Conservation (phyloP, 30 jellyfish, hydroid and myxozoan species). For the Catostylus mosaicus region DNA sequence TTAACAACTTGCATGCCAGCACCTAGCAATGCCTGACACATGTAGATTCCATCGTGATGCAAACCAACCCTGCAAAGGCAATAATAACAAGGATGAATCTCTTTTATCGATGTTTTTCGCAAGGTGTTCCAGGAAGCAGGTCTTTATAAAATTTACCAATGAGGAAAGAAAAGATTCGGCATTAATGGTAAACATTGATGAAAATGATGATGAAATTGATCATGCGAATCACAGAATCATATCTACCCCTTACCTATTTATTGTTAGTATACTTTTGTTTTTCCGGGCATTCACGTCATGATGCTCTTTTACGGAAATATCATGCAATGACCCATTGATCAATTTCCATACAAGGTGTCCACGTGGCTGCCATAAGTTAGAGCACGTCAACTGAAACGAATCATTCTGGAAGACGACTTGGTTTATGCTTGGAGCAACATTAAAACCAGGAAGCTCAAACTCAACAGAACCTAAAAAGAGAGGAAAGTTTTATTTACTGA, state of each 20-base stretch:
- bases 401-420: slow-evolving; percentile 84
- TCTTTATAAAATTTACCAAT: too few relatives aligned
- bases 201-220: too few relatives aligned
- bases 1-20: slow-evolving; percentile 3
- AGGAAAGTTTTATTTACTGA: not conserved
- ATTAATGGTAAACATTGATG: too few relatives aligned
- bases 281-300: slow-evolving; percentile 51
- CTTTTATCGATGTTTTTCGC: too few relatives aligned
- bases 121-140: too few relatives aligned
- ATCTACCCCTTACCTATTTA: slow-evolving; percentile 59
- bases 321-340: not conserved
- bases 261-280: slow-evolving; percentile 41
- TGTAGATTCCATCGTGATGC: slow-evolving; percentile 48
- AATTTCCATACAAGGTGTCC: slow-evolving; percentile 68
- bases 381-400: slow-evolving; percentile 56
- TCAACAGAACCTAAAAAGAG: slow-evolving; percentile 4
- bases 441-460: slow-evolving; percentile 69
- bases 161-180: too few relatives aligned
- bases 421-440: slow-evolving; percentile 40
- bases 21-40: slow-evolving; percentile 41
- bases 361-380: slow-evolving; percentile 72
- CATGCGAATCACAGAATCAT: too few relatives aligned
- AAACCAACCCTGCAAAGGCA: slow-evolving; percentile 38
- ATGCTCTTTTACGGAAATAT: slow-evolving; percentile 13
- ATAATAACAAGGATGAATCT: too few relatives aligned